Evolutionary conservation across 2,888 invertebrate species (phyloP), one percentile per base, ranked within the genome.

Genomic region (Actias luna): DNA sequence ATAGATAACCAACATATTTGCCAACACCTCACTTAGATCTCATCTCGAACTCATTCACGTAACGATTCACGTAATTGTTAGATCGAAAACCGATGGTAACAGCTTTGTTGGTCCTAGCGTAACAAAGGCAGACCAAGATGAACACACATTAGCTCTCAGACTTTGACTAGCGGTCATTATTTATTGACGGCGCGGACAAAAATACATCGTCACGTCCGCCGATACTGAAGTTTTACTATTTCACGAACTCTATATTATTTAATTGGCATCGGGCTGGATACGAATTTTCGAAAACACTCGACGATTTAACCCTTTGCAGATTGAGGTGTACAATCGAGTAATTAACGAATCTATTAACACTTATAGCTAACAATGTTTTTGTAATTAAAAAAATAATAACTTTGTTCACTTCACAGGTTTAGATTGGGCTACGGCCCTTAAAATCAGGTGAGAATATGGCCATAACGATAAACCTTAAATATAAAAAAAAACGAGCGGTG

Each of bases 121-220:
- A 78, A 84, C 83, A 81, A 80, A 82, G 77, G 77, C 80, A 71
- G 78, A 78, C 79, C 79, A 86, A 87, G 88, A 87, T 85, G 82
- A 86, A 88, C 87, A 88, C 84, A 89, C 83, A 87, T 89, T 87
- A 83, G 87, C 87, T 88, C 80, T 87, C 84, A 85, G 85, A 82
- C 85, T 82, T 80, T 82, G 84, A 84, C 80, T 78, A 76, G 76
- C 66, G 66, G 69, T 73, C 87, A 87, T 89, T 90, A 89, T 78
- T 83, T 89, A 90, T 90, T 86, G 88, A 90, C 78, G 80, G 71
- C 65, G 71, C 68, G 74, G 83, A 81, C 88, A 89, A 88, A 90
- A 89, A 89, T 89, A 90, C 85, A 80, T 83, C 79, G 82, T 79
- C 84, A 82, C 79, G 66, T 73, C 67, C 68, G 72, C 71, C 72